Percentiles rank a stretch among this genome's conserved stretches.
Conservation (phyloP, 2,113 vertebrate genomes). For the Nyctereutes procyonoides region DNA sequence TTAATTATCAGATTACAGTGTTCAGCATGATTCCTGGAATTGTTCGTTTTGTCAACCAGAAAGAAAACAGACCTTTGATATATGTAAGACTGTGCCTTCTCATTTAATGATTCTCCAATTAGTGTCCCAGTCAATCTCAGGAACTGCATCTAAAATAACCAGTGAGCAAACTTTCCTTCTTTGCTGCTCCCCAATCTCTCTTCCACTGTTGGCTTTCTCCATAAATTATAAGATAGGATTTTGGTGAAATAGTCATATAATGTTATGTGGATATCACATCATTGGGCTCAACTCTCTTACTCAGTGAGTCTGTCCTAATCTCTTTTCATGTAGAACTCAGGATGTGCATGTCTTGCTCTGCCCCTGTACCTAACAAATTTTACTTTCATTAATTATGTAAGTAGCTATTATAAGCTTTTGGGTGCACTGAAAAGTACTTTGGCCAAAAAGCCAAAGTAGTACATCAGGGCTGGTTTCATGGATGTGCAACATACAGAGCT, state of each 20-base stretch:
- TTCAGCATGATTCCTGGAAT: conserved; percentile 66
- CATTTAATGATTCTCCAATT: conserved; percentile 74
- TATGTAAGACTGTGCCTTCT: conserved; percentile 55
- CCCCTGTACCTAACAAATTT: not conserved
- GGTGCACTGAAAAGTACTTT: not conserved
- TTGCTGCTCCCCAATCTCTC: not conserved
- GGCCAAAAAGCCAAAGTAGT: not conserved
- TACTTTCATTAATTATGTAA: not conserved
- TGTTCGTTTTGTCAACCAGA: conserved; percentile 70
- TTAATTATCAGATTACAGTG: conserved; percentile 75
- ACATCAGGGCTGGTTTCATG: not conserved
- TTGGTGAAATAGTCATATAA: not conserved
- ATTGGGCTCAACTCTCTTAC: not conserved
- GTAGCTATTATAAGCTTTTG: not conserved
- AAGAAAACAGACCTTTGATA: conserved; percentile 63
- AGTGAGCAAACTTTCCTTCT: not conserved
- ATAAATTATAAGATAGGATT: not conserved
- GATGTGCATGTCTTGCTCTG: not conserved
- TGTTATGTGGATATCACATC: not conserved
- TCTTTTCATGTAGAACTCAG: not conserved
- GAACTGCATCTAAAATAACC: conserved; percentile 49
- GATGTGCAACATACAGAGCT: rapidly evolving
- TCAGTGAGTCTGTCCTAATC: not conserved
- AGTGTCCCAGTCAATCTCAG: conserved; percentile 67
- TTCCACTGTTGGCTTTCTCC: not conserved